phyloP scores from a whole-genome alignment of 1,140 invertebrate species.

The Schmidtea mediterranea region DNA sequence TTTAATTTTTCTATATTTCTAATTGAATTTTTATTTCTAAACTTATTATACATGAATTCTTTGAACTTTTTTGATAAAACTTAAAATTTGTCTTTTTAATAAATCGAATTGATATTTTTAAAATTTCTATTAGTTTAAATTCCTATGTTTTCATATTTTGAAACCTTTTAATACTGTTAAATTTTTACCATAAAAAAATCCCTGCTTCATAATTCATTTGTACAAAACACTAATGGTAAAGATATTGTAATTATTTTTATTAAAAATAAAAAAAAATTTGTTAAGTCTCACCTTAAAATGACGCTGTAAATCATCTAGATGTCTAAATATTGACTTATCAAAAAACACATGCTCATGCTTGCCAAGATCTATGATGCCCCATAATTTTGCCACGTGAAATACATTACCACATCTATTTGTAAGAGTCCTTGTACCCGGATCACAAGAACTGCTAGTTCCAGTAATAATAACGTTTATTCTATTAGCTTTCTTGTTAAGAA shows the following conservation, averaged over 20 bases:
- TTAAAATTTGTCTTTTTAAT: no score
- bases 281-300: slow-evolving; percentile 14
- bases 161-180: no score
- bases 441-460: not conserved
- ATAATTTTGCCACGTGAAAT: slow-evolving; percentile 26
- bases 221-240: not conserved
- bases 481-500: not conserved
- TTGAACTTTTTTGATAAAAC: no score
- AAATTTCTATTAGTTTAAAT: no score
- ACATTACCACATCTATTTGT: slow-evolving; percentile 20
- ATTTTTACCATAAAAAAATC: no score
- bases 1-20: no score
- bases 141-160: no score
- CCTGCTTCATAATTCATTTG: no score
- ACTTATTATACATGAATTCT: no score
- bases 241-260: not conserved
- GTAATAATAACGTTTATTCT: not conserved
- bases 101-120: no score
- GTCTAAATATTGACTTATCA: slow-evolving; percentile 24
- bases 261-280: not conserved
- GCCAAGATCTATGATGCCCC: slow-evolving; percentile 28
- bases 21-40: no score
- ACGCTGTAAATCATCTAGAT: slow-evolving; percentile 23
- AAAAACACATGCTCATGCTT: slow-evolving; percentile 29
- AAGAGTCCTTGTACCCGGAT: slow-evolving; percentile 11